Percentiles rank a stretch among this genome's conserved stretches.
Evolutionary conservation across 2,888 invertebrate species (phyloP).

Genomic region (Oxytorus armatus): DNA sequence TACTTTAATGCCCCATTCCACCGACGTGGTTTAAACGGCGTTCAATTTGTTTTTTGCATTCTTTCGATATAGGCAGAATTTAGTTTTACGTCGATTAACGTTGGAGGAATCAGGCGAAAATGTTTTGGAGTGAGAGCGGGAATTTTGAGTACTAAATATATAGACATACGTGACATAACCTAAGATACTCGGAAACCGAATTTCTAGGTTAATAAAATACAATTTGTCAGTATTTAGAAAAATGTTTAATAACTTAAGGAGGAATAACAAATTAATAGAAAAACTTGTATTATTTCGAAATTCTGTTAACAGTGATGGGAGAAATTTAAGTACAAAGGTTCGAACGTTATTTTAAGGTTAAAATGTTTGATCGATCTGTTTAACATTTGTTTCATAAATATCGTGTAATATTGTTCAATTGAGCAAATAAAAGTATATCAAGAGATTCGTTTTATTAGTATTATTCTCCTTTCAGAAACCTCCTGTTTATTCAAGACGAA

Average conservation of each 20-base stretch:
- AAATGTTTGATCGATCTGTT: slow-evolving; percentile 3
- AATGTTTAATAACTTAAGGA: slow-evolving; percentile 48
- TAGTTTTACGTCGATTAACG: too few species aligned
- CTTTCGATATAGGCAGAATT: too few species aligned
- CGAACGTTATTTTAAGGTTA: slow-evolving; percentile 23
- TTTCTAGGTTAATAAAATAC: background rate
- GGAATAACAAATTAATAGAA: slow-evolving; percentile 30
- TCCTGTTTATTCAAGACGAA: slow-evolving; percentile 86
- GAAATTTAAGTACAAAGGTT: slow-evolving; percentile 32
- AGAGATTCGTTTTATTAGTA: background rate
- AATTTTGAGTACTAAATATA: slow-evolving; percentile 13
- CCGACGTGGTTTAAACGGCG: too few species aligned
- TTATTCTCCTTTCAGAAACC: slow-evolving; percentile 32
- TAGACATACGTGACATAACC: slow-evolving; percentile 39
- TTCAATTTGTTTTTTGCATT: too few species aligned
- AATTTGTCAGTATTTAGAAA: background rate
- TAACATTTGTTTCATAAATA: too few species aligned
- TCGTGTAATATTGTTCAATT: background rate
- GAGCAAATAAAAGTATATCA: background rate
- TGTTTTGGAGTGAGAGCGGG: background rate
- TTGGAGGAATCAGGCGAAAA: too few species aligned
- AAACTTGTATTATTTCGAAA: slow-evolving; percentile 4
- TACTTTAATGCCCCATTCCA: too few species aligned
- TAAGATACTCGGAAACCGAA: slow-evolving; percentile 2
- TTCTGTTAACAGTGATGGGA: background rate